A percentile compares a stretch with the other conserved stretches of the same genome.
Conservation (phyloP, 1,140 invertebrate genomes). For the Chrysomallon squamiferum region DNA sequence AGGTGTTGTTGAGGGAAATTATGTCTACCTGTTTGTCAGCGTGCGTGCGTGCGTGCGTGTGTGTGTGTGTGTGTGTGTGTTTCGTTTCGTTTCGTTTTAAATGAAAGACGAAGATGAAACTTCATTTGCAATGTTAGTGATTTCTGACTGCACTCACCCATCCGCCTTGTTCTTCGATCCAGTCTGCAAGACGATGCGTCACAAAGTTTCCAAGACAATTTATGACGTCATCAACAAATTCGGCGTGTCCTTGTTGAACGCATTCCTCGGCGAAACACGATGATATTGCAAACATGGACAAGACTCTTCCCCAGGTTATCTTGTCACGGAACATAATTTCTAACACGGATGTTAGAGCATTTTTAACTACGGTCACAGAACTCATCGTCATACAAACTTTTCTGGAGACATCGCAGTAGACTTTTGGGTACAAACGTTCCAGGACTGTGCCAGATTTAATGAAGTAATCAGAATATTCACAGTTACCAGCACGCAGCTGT, state of each 20-base stretch:
- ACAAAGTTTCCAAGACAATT: constrained; percentile 22
- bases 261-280: constrained; percentile 31
- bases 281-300: constrained; percentile 27
- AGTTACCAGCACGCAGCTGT: neutral
- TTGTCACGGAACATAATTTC: constrained; percentile 9
- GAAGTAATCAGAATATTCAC: neutral
- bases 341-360: constrained; percentile 11
- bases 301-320: constrained; percentile 33
- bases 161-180: constrained; percentile 18
- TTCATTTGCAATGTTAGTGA: too few species aligned
- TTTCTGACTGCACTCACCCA: constrained; percentile 24
- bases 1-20: too few species aligned
- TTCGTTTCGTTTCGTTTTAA: too few species aligned
- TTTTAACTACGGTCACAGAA: constrained; percentile 11
- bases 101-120: too few species aligned
- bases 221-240: constrained; percentile 26
- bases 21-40: too few species aligned
- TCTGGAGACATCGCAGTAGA: constrained; percentile 20
- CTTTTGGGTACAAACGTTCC: constrained; percentile 12
- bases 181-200: constrained; percentile 6
- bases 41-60: too few species aligned
- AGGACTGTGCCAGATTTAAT: constrained; percentile 10
- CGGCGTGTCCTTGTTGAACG: constrained; percentile 29
- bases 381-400: constrained; percentile 19
- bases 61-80: too few species aligned